Percentiles rank a stretch among this genome's conserved stretches.
Conservation (phyloP, 2,888 invertebrate genomes). For the Diadegma fenestrale region DNA sequence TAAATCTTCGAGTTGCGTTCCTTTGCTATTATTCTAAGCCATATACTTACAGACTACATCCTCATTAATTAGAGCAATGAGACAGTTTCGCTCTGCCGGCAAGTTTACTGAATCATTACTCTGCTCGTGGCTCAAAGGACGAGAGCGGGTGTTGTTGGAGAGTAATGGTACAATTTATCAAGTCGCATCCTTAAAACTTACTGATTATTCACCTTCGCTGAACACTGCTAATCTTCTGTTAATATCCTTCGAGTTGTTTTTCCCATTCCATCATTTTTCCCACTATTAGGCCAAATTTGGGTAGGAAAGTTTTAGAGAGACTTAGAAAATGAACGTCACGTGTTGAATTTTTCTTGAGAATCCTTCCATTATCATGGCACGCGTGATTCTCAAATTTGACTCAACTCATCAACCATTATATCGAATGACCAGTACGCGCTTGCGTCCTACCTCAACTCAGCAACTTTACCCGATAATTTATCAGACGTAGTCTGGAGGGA, state of each 20-base stretch:
- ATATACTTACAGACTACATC: constrained; percentile 30
- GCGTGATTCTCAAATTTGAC: constrained; percentile 28
- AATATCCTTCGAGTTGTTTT: constrained; percentile 8
- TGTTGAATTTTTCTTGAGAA: background rate
- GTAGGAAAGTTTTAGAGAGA: constrained; percentile 10
- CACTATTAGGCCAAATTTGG: background rate
- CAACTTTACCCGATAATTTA: constrained; percentile 58
- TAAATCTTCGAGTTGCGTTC: constrained; percentile 57
- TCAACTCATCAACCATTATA: constrained; percentile 27
- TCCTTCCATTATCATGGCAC: background rate
- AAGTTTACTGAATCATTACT: constrained; percentile 59
- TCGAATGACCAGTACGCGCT: constrained; percentile 11
- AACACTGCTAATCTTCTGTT: constrained; percentile 16
- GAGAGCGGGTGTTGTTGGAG: constrained; percentile 64
- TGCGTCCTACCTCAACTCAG: constrained; percentile 26
- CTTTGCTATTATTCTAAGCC: constrained; percentile 37
- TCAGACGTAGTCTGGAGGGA: constrained; percentile 51
- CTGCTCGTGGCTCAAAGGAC: constrained; percentile 54
- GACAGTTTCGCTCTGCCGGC: constrained; percentile 56
- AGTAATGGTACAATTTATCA: constrained; percentile 68
- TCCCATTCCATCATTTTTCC: background rate
- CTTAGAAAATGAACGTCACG: constrained; percentile 16
- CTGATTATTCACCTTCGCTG: constrained; percentile 52
- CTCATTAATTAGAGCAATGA: constrained; percentile 70
- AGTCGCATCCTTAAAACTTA: constrained; percentile 49